Base-by-base conservation (phyloP, 2,113 vertebrate species). In the Syngnathus typhle region DNA sequence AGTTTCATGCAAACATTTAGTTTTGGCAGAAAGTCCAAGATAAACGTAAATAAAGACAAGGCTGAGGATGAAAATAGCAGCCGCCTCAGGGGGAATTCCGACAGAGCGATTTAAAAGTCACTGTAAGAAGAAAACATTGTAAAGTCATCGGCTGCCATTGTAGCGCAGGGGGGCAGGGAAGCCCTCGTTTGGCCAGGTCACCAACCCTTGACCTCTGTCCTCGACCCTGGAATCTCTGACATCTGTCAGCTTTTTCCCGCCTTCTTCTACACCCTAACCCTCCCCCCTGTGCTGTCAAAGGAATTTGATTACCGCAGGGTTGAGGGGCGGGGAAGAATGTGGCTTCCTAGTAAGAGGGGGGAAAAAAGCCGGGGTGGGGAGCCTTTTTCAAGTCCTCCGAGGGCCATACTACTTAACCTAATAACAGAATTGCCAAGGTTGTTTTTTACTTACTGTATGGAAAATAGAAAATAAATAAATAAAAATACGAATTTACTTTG, bases 201-300 rank as follows among this genome's bases (percentile, higher is more conserved):
- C 72, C 77, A 81, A 85, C 84, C 85, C 81, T 82, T 88, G 86
- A 90, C 88, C 88, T 81, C 76, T 77, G 70, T 82, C 81, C 81
- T 59, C 79, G 21, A 81, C 79, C 87, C 71, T 73, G 79, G 77
- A 85, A 84, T 81, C 87, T 82, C 65, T 85, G 84, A 89, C 87
- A 91, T 88, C 84, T 88, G 88, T 85, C 80, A 75, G 73, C 73
- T 71, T 81, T 81, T 81, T 84, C 84, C 82, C 77, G 65, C 84
- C 79, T 80, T 80, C 74, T 32, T 55, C 46, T 23, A 23, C 21
- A 9, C 21, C 52, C 21, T 6, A 4, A 13, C 52, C 64, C 19
- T 10, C 72, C 47, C 52, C 69, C 70, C 44, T 51, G 19, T 36
- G 59, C 71, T 51, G 75, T 70, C 38, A 46, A 46, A 82, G 80